phyloP scores from a whole-genome alignment of 2,888 invertebrate genomes.

The Brachyptera risi region DNA sequence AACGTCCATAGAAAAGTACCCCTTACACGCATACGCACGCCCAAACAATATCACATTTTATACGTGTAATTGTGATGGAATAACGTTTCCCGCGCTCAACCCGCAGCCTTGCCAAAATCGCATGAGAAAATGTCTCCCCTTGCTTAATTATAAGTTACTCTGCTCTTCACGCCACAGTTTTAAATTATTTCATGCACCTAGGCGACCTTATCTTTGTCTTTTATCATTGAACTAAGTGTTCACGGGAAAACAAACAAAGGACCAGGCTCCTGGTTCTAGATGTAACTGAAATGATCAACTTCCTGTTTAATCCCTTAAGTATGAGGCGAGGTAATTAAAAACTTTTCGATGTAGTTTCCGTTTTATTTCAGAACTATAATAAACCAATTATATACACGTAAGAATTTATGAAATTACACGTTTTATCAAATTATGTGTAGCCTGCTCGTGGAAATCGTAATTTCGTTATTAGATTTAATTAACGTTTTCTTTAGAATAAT shows the following conservation, averaged over 20 bases:
- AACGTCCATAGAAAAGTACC: too few relatives aligned
- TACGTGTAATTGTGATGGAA: too few relatives aligned
- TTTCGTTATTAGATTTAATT: too few relatives aligned
- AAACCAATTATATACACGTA: neutral
- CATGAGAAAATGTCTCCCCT: conserved; percentile 3
- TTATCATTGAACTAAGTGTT: conserved; percentile 10
- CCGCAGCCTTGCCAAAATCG: conserved; percentile 4
- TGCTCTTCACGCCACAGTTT: conserved; percentile 11
- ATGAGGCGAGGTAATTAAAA: conserved; percentile 11
- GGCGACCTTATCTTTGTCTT: conserved; percentile 13
- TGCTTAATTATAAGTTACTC: conserved; percentile 11
- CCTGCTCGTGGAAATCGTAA: too few relatives aligned
- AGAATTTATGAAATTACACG: conserved; percentile 3
- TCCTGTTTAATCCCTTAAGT: conserved; percentile 14
- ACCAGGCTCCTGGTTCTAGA: neutral
- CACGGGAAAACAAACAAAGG: conserved; percentile 8
- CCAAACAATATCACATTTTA: too few relatives aligned
- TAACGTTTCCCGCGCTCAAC: too few relatives aligned
- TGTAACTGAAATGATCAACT: conserved; percentile 9
- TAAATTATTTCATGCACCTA: conserved; percentile 7
- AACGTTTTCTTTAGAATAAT: too few relatives aligned
- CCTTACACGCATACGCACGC: too few relatives aligned
- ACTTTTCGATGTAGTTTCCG: conserved; percentile 3
- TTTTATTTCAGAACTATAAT: too few relatives aligned
- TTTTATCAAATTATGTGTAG: too few relatives aligned